Percentiles rank a stretch among this genome's conserved stretches.
These are phyloP conservation scores for Notarius quadriscutis DNA, from an alignment of 2,113 vertebrate species.

Conservation along the genomic window DNA sequence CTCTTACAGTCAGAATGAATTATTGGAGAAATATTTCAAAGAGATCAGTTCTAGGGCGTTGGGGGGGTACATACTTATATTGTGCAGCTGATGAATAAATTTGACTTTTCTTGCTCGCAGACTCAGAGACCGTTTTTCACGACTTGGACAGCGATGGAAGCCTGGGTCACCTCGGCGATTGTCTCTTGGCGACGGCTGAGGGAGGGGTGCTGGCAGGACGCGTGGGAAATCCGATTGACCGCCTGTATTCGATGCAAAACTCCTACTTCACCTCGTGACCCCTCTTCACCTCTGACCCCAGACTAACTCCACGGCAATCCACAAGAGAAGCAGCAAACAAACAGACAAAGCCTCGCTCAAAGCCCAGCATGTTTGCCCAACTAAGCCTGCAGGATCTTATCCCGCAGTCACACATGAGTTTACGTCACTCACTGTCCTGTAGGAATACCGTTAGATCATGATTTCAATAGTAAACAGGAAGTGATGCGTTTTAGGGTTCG, in stretches of 20 bases:
- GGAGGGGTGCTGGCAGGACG: constrained; percentile 76
- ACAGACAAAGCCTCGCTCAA: constrained; percentile 29
- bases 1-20: not conserved
- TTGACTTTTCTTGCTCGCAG: constrained; percentile 58
- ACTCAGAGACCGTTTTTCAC: constrained; percentile 85
- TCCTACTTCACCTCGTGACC: constrained; percentile 93
- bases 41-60: not conserved
- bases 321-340: constrained; percentile 69
- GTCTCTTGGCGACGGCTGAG: constrained; percentile 78
- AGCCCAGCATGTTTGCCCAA: constrained; percentile 26
- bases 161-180: constrained; percentile 83
- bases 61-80: not conserved
- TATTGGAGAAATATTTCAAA: not conserved
- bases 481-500: not conserved
- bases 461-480: constrained; percentile 27
- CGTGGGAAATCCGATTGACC: constrained; percentile 87
- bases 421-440: not conserved
- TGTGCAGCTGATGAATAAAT: not conserved
- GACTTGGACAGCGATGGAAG: constrained; percentile 85
- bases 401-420: constrained; percentile 24
- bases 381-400: constrained; percentile 11
- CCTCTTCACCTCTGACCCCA: constrained; percentile 62
- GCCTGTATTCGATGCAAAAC: constrained; percentile 91
- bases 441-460: not conserved
- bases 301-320: constrained; percentile 59